phyloP scores from a whole-genome alignment of 1,140 invertebrate species.

The Gryllus bimaculatus region DNA sequence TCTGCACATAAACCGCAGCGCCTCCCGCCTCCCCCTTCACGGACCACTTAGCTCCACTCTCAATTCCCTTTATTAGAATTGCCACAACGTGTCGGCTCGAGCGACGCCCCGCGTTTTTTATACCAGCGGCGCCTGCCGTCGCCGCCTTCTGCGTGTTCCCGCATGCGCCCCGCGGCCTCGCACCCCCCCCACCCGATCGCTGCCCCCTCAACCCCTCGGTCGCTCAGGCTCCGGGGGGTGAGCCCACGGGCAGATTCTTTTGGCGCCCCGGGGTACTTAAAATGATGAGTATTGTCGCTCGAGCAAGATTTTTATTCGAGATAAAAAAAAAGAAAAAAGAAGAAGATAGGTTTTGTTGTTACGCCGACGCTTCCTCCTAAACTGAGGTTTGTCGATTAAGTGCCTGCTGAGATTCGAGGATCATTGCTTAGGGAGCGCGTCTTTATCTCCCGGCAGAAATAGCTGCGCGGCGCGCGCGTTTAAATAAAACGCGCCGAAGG shows the following conservation, averaged over 20 bases:
- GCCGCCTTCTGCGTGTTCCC: not conserved
- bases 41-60: not conserved
- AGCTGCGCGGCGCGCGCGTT: not conserved
- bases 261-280: not conserved
- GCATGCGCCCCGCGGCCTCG: not conserved
- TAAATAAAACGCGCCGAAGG: too few relatives aligned
- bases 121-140: too few relatives aligned
- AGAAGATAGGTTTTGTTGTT: not conserved
- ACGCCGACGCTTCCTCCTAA: not conserved
- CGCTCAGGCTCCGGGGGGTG: not conserved
- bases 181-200: not conserved
- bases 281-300: not conserved
- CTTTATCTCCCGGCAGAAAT: not conserved
- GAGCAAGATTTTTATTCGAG: not conserved
- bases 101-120: not conserved
- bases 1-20: not conserved
- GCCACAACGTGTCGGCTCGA: not conserved
- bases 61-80: constrained; percentile 5
- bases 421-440: not conserved
- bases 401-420: not conserved
- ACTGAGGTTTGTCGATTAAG: not conserved
- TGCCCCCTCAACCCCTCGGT: not conserved
- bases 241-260: not conserved
- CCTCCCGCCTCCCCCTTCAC: not conserved
- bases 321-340: not conserved